Base-by-base conservation (phyloP, 2,113 vertebrate genomes). In the Engraulis encrasicolus region DNA sequence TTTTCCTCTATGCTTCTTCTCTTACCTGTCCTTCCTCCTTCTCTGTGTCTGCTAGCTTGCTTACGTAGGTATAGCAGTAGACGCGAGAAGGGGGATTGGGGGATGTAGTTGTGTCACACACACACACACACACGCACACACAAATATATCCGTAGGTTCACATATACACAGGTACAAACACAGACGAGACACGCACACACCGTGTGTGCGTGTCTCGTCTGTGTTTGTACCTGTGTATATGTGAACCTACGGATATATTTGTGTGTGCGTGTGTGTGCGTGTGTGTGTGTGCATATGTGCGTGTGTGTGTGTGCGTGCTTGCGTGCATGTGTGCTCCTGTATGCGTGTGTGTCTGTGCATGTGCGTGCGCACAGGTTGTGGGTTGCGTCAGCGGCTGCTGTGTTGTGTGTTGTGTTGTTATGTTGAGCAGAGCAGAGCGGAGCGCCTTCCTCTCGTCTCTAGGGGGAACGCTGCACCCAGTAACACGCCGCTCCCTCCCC, bases 371-470 rank as follows among this genome's bases (percentile, higher is more conserved):
- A 78, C 81, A 27, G 27, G 61, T 34, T 23, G 27, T 34, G 52
- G 71, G 18, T 80, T 58, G 38, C 61, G 82, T 50, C 78, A 80
- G 80, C 18, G 50, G 66, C 66, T 83, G 84, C 40, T 66, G 49
- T 36, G 78, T 61, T 54, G n/a, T 49, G 78, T 78, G 81, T 81
- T 80, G 38, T 82, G 84, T 79, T 85, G 84, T 83, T 85, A 61
- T 82, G 78, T 71, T 81, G 83, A n/a, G n/a, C n/a, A n/a, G n/a
- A 77, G 23, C 23, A 66, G 58, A 58, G 54, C 19, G 31, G 66
- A 34, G 66, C 31, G 31, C 11, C 23, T 66, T 27, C 18, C 78
- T 79, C 81, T 81, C 40, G 9, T 45, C 83, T 79, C 85, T 54
- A 38, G 77, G 84, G 83, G 81, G 19, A 80, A 82, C 50, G 7